phyloP scores from a whole-genome alignment of 2,888 invertebrate species.

The Stramonita haemastoma region DNA sequence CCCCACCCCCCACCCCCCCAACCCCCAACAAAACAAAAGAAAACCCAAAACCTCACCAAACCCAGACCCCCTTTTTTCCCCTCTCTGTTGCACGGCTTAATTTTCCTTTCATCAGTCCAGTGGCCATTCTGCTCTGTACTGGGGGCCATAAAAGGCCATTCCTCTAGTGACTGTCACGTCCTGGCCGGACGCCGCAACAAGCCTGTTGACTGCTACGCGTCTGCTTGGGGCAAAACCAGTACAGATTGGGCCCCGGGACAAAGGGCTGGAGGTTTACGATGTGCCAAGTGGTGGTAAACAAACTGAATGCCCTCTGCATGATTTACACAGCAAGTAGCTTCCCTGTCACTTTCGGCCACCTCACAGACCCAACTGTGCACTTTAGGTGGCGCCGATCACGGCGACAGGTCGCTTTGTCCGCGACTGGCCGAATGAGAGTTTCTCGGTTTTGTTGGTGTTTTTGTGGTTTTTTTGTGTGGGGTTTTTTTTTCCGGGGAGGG shows the following conservation, averaged over 20 bases:
- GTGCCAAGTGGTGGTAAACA: slow-evolving; percentile 20
- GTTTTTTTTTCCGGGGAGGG: not conserved
- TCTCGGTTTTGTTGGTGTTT: no score
- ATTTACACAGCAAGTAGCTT: slow-evolving; percentile 28
- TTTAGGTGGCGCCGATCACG: not conserved
- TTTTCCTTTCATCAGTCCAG: not conserved
- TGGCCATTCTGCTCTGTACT: not conserved
- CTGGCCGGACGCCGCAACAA: not conserved
- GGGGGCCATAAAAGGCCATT: not conserved
- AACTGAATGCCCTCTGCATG: slow-evolving; percentile 35
- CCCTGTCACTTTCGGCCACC: not conserved
- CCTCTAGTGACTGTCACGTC: not conserved
- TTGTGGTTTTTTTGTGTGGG: no score
- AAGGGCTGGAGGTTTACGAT: not conserved
- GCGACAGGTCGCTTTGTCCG: not conserved
- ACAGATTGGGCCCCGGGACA: slow-evolving; percentile 2
- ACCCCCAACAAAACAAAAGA: not conserved
- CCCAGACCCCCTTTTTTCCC: not conserved
- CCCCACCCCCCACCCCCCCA: no score
- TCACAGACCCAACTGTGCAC: not conserved
- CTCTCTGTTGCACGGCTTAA: not conserved
- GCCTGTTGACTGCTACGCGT: not conserved
- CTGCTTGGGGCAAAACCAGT: not conserved
- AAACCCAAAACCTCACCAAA: no score
- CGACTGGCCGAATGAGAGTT: not conserved